Base-by-base conservation (phyloP, 2,888 invertebrate species). In the Cyaniris semiargus region DNA sequence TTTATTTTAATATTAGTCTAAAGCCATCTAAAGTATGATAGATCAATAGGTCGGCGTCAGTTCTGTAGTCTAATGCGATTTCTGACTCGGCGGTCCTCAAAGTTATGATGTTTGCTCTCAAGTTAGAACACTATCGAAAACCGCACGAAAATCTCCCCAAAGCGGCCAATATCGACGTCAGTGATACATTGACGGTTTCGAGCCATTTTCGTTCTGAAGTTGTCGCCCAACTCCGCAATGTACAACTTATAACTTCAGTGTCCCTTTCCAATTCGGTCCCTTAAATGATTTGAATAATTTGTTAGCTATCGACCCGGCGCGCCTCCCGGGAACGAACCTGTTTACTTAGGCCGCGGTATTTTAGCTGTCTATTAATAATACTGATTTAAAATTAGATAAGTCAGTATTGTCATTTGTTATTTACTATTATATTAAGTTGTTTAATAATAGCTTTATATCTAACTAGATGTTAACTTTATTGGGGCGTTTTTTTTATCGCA, bases 291-390 rank as follows among this genome's bases (percentile, higher is more conserved):
- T 79, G 77, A 80, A 80, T 80, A 80, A 79, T 80, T 80, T 75
- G 79, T 77, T 70, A 74, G 77, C 34, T 21, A 72, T 56, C 70
- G 74, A 77, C 77, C 76, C 70, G 80, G 76, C 70, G 80, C 80
- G 77, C 75, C 77, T 44, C 79, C 81, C 80, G 81, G 79, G 81
- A 79, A 70, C 79, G 80, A 81, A 81, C 80, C 77, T 77, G 74
- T 71, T 76, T 78, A 78, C 79, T 76, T 53, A 76, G 81, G 75
- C 48, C 21, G 44, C 78, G 80, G 78, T 80, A 79, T 81, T 79
- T 78, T 77, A 79, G 79, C 48, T 76, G 66, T 79, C 76, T 76
- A 78, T 77, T 79, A 80, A 79, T 80, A 79, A 79, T 77, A 80
- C 78, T 79, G 77, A 80, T 80, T 79, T 38, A 13, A 23, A 72